A percentile compares a stretch with the other conserved stretches of the same genome.
These are phyloP conservation scores for Phylloscopus trochiloides DNA, from an alignment of 2,113 vertebrate species.

Conservation along the genomic window DNA sequence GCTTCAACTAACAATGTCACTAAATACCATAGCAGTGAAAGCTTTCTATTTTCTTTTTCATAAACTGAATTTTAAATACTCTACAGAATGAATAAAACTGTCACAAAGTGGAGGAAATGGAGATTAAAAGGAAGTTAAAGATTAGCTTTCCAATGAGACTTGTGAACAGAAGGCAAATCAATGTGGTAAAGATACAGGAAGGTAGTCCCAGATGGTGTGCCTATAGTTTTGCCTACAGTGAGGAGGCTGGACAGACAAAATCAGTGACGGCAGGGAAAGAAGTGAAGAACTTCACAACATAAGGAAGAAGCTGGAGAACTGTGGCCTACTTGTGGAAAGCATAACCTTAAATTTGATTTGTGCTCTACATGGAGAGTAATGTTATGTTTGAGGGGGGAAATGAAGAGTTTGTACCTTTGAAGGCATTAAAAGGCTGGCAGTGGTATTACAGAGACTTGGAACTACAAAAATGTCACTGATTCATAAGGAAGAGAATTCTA, in stretches of 20 bases:
- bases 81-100: neutral
- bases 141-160: neutral
- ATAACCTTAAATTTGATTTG: neutral
- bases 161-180: slow-evolving; percentile 8
- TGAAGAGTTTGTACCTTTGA: neutral
- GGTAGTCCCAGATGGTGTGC: neutral
- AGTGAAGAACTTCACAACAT: neutral
- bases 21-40: neutral
- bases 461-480: neutral
- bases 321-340: neutral
- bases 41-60: neutral
- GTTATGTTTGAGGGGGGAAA: neutral
- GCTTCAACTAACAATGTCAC: neutral
- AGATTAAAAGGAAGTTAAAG: neutral
- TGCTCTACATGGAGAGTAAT: neutral
- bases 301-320: neutral
- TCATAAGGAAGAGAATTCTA: neutral
- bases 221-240: neutral
- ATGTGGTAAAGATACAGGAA: neutral
- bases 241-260: neutral
- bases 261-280: neutral
- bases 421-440: neutral
- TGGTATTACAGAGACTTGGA: neutral
- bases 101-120: neutral
- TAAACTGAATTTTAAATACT: neutral